Percentiles rank a stretch among this genome's conserved stretches.
Conservation (phyloP, 2,888 invertebrate genomes). For the Caenorhabditis macrosperma region DNA sequence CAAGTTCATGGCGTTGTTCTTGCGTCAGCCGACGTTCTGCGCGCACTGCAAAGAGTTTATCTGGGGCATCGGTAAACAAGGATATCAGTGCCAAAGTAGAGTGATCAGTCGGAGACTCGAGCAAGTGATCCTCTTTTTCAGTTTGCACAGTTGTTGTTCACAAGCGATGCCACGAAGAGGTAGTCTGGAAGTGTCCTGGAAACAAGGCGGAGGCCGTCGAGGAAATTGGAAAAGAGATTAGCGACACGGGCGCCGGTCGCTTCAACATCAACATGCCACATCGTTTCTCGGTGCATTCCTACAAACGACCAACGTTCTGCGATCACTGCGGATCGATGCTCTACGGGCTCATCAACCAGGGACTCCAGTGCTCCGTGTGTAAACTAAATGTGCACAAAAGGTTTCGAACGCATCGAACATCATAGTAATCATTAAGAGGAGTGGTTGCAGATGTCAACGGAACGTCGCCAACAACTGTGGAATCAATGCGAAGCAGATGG, state of each 20-base stretch:
- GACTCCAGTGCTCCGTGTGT: slow-evolving; percentile 91
- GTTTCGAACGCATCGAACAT: slow-evolving; percentile 42
- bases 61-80: slow-evolving; percentile 86
- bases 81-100: slow-evolving; percentile 83
- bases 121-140: slow-evolving; percentile 82
- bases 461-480: slow-evolving; percentile 99
- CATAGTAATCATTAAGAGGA: not conserved
- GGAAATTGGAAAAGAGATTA: slow-evolving; percentile 71
- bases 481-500: slow-evolving; percentile 96
- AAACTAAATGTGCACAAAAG: slow-evolving; percentile 98
- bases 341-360: slow-evolving; percentile 96
- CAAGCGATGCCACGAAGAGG: slow-evolving; percentile 96
- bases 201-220: slow-evolving; percentile 85
- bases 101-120: not conserved
- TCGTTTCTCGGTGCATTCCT: slow-evolving; percentile 93
- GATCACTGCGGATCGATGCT: slow-evolving; percentile 98
- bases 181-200: slow-evolving; percentile 98
- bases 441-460: slow-evolving; percentile 89
- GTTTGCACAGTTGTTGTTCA: slow-evolving; percentile 99
- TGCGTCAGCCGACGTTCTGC: slow-evolving; percentile 99
- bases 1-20: slow-evolving; percentile 99
- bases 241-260: slow-evolving; percentile 82
- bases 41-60: slow-evolving; percentile 99
- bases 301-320: slow-evolving; percentile 97
- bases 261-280: slow-evolving; percentile 99